phyloP scores from a whole-genome alignment of 1,140 invertebrate genomes.

The Homalodisca vitripennis region DNA sequence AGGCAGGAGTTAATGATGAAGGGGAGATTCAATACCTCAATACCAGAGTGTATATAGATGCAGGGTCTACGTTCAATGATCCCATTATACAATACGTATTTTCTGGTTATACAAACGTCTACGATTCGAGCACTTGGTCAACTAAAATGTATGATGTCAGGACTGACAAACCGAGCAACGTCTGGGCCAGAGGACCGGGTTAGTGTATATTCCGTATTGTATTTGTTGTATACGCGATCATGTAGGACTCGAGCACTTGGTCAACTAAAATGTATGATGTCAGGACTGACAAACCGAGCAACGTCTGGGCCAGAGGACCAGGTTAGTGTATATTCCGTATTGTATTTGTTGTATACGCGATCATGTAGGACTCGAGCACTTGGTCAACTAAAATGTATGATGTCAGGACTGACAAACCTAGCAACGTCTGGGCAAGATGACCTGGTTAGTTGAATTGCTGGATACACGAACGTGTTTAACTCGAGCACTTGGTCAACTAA shows the following conservation, averaged over 20 bases:
- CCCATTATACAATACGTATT: constrained; percentile 42
- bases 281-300: constrained; percentile 60
- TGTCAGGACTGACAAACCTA: constrained; percentile 59
- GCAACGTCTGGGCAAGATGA: constrained; percentile 59
- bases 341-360: constrained; percentile 24
- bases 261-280: constrained; percentile 53
- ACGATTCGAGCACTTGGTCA: constrained; percentile 56
- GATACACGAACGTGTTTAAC: constrained; percentile 52
- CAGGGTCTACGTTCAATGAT: constrained; percentile 62
- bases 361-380: constrained; percentile 53
- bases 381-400: constrained; percentile 57
- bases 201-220: too few relatives aligned
- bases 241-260: constrained; percentile 58
- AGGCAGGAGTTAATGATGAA: constrained; percentile 60
- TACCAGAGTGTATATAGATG: constrained; percentile 60
- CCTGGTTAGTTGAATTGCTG: constrained; percentile 53
- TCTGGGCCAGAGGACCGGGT: constrained; percentile 62
- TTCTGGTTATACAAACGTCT: constrained; percentile 44
- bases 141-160: constrained; percentile 53
- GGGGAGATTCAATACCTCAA: constrained; percentile 68
- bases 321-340: too few relatives aligned
- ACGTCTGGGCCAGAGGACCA: constrained; percentile 61
- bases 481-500: constrained; percentile 53
- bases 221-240: constrained; percentile 31
- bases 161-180: constrained; percentile 63